A percentile compares a stretch with the other conserved stretches of the same genome.
Evolutionary conservation across 35 echinoderm and acorn worm species (phyloP).

Genomic region (Hemicentrotus pulcherrimus): DNA sequence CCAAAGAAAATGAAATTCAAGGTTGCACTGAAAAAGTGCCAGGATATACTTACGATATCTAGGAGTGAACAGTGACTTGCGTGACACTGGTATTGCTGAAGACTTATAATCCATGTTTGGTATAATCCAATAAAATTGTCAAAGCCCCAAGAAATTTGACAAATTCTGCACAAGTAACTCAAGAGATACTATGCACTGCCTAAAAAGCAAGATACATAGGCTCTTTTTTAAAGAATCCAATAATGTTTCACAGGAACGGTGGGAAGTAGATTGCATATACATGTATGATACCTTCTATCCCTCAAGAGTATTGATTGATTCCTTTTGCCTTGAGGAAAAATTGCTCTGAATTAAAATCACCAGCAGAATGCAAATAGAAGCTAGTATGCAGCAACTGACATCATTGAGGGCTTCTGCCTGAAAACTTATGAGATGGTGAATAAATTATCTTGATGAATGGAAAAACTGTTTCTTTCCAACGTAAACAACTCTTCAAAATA

Average conservation of each 20-base stretch:
- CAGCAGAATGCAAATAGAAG: background rate
- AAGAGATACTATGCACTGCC: background rate
- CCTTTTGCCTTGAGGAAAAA: background rate
- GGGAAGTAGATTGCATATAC: background rate
- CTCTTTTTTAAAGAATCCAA: background rate
- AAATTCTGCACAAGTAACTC: background rate
- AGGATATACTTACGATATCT: slow-evolving; percentile 41
- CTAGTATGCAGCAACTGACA: background rate
- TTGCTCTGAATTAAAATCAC: background rate
- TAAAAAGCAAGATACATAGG: background rate
- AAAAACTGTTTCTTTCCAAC: background rate
- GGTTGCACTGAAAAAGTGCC: background rate
- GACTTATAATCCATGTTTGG: background rate
- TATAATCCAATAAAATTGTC: background rate
- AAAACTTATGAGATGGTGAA: background rate
- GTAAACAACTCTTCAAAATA: background rate
- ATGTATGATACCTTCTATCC: background rate
- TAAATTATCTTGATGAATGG: background rate
- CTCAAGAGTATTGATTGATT: slow-evolving; percentile 17
- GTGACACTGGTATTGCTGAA: slow-evolving; percentile 20
- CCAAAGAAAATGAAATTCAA: background rate
- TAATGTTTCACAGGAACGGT: background rate
- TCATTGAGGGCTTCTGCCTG: background rate
- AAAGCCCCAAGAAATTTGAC: background rate
- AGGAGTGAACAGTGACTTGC: background rate